Evolutionary conservation across 92 coral and sea anemone species (phyloP), one percentile per base, ranked within the genome.

Genomic region (Epizoanthus stellaris): DNA sequence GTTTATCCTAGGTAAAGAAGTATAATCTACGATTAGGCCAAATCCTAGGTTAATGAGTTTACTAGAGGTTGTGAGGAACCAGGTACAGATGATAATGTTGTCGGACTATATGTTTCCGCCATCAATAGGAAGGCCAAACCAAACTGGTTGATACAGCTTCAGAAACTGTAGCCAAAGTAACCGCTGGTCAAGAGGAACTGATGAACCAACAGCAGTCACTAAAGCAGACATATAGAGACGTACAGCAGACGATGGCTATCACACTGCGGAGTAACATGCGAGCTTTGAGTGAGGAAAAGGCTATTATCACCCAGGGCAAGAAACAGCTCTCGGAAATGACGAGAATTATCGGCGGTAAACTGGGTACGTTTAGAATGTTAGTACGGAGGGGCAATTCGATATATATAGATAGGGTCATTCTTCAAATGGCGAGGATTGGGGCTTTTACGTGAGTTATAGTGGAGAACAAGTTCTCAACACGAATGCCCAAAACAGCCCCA

Each of bases 171-270:
- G 82, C 85, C n/a, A 91, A 77, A 70, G 90, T 96, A 5, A 89
- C 94, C 84, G 93, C 95, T 89, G 99, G 99, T 5, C 99, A 96
- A 49, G 93, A 90, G 39, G 87, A 90, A 10, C 90, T 96, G 2
- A 52, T 90, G 17, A 80, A 85, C 38, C 97, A 94, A 34, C 99
- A 96, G 85, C 92, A 70, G 42, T 86, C 82, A 38, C 90, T 96
- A 34, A 93, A 93, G 4, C 67, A 80, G 45, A 89, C 81, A 76
- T 95, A 94, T 59, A 76, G 89, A 38, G 80, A 86, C 86, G 95
- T 93, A 19, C 98, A 96, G 80, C 89, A 90, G 65, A 82, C 93
- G 6, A 85, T 96, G 73, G 75, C 98, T 4, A 81, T 54, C 58
- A 89, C 91, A 19, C 80, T 96, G 53, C 79, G 76, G 16, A 91